A percentile compares a stretch with the other conserved stretches of the same genome.
Conservation (phyloP, 2,888 invertebrate species). For the Gastrophysa polygoni region DNA sequence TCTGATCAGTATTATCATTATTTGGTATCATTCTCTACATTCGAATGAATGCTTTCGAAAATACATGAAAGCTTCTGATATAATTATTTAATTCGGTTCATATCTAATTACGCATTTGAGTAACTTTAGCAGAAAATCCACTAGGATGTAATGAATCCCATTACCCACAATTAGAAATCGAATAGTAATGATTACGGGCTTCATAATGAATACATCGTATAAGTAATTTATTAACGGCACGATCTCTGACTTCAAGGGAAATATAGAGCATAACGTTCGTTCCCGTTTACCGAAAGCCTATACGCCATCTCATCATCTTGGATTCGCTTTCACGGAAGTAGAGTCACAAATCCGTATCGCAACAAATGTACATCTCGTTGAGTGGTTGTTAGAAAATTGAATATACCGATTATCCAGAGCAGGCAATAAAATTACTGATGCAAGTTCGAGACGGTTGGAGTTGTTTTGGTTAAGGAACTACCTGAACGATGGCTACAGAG, state of each 20-base stretch:
- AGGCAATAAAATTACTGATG: too few species aligned
- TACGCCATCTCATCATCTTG: constrained; percentile 15
- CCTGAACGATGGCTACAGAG: too few species aligned
- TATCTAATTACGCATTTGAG: background rate
- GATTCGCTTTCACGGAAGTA: constrained; percentile 29
- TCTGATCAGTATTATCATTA: too few species aligned
- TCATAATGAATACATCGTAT: background rate
- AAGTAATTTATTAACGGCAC: background rate
- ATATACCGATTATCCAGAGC: background rate
- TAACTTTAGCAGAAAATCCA: background rate
- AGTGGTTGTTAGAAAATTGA: constrained; percentile 1
- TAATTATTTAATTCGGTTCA: background rate
- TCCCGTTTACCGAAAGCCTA: constrained; percentile 12
- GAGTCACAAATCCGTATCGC: background rate
- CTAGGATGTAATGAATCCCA: background rate
- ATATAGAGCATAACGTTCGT: constrained; percentile 30
- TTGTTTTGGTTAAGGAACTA: too few species aligned
- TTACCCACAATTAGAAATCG: background rate
- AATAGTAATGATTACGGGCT: background rate
- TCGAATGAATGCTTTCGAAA: too few species aligned
- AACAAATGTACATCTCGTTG: background rate
- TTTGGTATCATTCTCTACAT: too few species aligned
- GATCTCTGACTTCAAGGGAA: constrained; percentile 7
- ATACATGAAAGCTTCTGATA: too few species aligned
- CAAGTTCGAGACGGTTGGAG: too few species aligned